Conservation (phyloP, 2,888 invertebrate species). For the Pantelozetes paolii region DNA sequence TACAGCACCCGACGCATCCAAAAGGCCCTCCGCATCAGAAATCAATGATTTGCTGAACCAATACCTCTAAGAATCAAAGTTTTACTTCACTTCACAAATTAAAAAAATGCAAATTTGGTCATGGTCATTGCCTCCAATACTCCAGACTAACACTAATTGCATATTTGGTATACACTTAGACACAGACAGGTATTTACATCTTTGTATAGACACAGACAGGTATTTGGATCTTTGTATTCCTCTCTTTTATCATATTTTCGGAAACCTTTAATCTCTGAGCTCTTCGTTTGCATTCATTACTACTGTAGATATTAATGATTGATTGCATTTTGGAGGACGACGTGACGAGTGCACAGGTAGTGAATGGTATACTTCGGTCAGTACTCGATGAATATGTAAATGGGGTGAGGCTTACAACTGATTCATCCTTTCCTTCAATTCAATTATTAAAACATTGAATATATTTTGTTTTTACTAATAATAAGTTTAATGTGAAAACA, state of each 20-base stretch:
- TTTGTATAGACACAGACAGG: not conserved
- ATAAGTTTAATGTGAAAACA: not conserved
- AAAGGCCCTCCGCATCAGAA: slow-evolving; percentile 35
- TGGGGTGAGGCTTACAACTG: slow-evolving; percentile 17
- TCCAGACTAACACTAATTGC: slow-evolving; percentile 26
- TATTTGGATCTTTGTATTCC: not conserved
- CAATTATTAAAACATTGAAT: not conserved
- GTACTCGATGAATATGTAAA: slow-evolving; percentile 7
- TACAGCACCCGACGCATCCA: slow-evolving; percentile 33
- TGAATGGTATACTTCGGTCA: not conserved
- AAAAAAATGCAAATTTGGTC: slow-evolving; percentile 14
- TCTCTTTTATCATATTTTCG: slow-evolving; percentile 21
- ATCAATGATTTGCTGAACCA: slow-evolving; percentile 24
- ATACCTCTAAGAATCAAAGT: slow-evolving; percentile 1
- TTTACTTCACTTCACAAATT: not conserved
- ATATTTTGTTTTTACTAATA: not conserved
- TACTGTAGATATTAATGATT: not conserved
- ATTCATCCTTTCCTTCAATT: not conserved
- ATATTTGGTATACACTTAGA: slow-evolving; percentile 13
- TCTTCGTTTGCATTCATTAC: not conserved
- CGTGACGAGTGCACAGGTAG: not conserved
- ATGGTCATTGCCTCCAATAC: not conserved
- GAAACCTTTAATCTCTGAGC: slow-evolving; percentile 15
- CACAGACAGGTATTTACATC: not conserved
- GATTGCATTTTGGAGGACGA: not conserved